Evolutionary conservation across 2,113 vertebrate species (phyloP).

Genomic region (Onychostoma macrolepis): DNA sequence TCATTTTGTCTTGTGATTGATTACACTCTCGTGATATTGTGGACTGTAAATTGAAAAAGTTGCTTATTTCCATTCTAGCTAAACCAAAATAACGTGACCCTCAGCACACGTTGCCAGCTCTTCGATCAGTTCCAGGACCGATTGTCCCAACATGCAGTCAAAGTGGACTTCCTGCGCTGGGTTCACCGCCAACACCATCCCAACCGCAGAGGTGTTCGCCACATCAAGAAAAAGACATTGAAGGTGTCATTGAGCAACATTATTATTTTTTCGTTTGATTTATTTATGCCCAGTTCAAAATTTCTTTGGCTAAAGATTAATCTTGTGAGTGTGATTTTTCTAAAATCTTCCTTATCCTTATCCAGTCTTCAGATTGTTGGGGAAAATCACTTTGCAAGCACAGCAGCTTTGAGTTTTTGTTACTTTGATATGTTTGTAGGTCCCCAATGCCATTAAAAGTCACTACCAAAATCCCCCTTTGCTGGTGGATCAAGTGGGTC

Average conservation of each 20-base stretch:
- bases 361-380: background rate
- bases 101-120: conserved; percentile 95
- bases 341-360: background rate
- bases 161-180: conserved; percentile 93
- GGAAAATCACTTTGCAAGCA: background rate
- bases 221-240: conserved; percentile 85
- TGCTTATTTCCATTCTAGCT: conserved; percentile 76
- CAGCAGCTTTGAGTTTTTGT: background rate
- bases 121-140: conserved; percentile 98
- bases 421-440: conserved; percentile 70
- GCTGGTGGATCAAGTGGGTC: conserved; percentile 84
- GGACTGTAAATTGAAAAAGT: background rate
- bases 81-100: conserved; percentile 93
- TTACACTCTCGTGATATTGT: background rate
- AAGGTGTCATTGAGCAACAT: conserved; percentile 76
- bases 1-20: conserved; percentile 14
- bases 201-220: conserved; percentile 82
- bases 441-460: conserved; percentile 96
- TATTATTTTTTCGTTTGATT: background rate
- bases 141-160: conserved; percentile 95
- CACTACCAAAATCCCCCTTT: conserved; percentile 92
- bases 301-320: background rate
- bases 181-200: conserved; percentile 92
- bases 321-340: background rate
- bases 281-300: background rate